Percentiles rank a stretch among this genome's conserved stretches.
Evolutionary conservation across 2,113 vertebrate genomes (phyloP).

Genomic region (Halichoerus grypus): DNA sequence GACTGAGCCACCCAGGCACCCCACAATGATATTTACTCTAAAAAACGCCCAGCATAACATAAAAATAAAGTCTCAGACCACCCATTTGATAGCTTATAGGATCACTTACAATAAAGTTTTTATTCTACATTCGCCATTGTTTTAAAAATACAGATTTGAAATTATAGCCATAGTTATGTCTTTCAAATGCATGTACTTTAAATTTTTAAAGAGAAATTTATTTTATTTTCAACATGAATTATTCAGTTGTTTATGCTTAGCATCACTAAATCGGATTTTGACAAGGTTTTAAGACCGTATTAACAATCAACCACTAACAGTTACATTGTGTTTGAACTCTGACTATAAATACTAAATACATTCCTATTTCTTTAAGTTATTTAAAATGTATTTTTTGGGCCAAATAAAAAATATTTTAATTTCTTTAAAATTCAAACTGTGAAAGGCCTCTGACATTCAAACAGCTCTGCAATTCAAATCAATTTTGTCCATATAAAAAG

Average conservation of each 20-base stretch:
- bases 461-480: not conserved
- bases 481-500: not conserved
- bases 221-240: slow-evolving; percentile 34
- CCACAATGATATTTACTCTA: not conserved
- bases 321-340: not conserved
- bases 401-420: not conserved
- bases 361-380: not conserved
- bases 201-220: slow-evolving; percentile 36
- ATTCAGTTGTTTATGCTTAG: slow-evolving; percentile 43
- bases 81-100: not conserved
- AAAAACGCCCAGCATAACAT: not conserved
- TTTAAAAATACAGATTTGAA: slow-evolving; percentile 20
- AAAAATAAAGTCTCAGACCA: not conserved
- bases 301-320: not conserved
- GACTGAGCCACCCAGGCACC: no score
- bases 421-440: not conserved
- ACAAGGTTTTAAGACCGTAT: slow-evolving; percentile 36
- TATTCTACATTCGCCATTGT: not conserved
- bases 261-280: not conserved
- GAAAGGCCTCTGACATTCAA: not conserved
- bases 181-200: slow-evolving; percentile 24
- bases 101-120: not conserved
- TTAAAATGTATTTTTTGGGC: not conserved
- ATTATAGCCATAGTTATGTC: not conserved
- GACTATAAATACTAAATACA: not conserved